Conservation (phyloP, 2,113 vertebrate genomes). For the Gadus chalcogrammus region DNA sequence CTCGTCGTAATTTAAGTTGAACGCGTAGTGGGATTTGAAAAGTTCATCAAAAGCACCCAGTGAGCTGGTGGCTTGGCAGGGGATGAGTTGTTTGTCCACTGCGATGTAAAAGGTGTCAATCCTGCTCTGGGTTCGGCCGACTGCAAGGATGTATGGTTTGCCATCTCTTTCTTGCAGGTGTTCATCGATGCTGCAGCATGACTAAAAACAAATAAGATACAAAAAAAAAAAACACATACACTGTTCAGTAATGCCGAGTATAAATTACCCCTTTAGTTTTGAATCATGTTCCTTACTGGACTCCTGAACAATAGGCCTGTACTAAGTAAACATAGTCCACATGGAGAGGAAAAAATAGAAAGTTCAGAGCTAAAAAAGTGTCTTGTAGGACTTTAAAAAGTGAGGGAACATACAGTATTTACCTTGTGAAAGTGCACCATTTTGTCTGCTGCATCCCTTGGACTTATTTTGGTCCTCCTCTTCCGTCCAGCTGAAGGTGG, state of each 20-base stretch:
- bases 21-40: slow-evolving; percentile 36
- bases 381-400: too few species aligned
- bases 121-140: slow-evolving; percentile 18
- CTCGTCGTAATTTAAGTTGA: slow-evolving; percentile 33
- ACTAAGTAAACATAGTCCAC: too few species aligned
- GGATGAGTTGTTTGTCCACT: slow-evolving; percentile 34
- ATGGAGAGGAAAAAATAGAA: too few species aligned
- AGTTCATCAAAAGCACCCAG: slow-evolving; percentile 35
- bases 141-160: slow-evolving; percentile 39
- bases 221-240: slow-evolving; percentile 4
- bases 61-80: slow-evolving; percentile 25
- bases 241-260: neutral
- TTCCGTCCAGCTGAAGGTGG: slow-evolving; percentile 17
- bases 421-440: slow-evolving; percentile 31
- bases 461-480: slow-evolving; percentile 17
- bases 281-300: too few species aligned
- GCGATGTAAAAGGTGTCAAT: slow-evolving; percentile 39
- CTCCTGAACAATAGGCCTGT: too few species aligned
- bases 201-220: slow-evolving; percentile 13
- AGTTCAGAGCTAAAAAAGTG: too few species aligned
- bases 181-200: slow-evolving; percentile 38
- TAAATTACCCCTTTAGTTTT: too few species aligned
- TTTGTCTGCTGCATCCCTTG: slow-evolving; percentile 12
- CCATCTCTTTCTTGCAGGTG: slow-evolving; percentile 25
- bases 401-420: neutral